Conservation (phyloP, 1,140 invertebrate species). For the Drosophila jambulina region DNA sequence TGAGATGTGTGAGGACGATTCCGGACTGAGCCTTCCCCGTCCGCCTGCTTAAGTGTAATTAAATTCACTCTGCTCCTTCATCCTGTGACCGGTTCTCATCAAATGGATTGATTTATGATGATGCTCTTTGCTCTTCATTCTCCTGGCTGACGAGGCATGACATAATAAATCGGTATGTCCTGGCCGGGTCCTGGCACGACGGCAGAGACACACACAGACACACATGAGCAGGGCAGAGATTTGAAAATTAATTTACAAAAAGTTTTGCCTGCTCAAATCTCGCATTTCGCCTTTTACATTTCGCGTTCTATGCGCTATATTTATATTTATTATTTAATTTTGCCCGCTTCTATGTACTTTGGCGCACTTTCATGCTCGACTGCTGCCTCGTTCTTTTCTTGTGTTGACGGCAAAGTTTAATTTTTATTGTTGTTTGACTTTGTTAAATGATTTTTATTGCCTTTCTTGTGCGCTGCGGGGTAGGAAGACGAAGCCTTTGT, state of each 20-base stretch:
- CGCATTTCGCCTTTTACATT: constrained; percentile 28
- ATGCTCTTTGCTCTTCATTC: constrained; percentile 39
- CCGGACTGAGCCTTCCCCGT: constrained; percentile 7
- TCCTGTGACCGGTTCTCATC: constrained; percentile 50
- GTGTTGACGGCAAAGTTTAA: constrained; percentile 81
- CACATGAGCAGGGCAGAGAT: constrained; percentile 37
- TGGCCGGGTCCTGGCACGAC: constrained; percentile 31
- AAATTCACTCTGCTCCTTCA: constrained; percentile 56
- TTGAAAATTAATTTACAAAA: constrained; percentile 73
- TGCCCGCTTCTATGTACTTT: constrained; percentile 69
- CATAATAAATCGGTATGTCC: constrained; percentile 69
- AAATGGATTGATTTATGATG: constrained; percentile 84
- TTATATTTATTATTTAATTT: constrained; percentile 84
- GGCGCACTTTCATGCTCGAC: constrained; percentile 64
- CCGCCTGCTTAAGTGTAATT: constrained; percentile 76
- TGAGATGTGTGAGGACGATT: constrained; percentile 21
- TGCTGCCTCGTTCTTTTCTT: constrained; percentile 51
- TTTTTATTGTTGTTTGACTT: constrained; percentile 84
- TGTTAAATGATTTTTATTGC: constrained; percentile 84
- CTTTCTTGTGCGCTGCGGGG: constrained; percentile 39
- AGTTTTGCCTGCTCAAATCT: constrained; percentile 54
- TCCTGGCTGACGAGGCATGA: constrained; percentile 60
- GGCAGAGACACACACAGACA: constrained; percentile 42
- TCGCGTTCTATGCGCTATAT: constrained; percentile 64
- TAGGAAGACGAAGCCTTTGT: constrained; percentile 66